phyloP scores from a whole-genome alignment of 2,888 invertebrate genomes.

The Meiosimyza decipiens region DNA sequence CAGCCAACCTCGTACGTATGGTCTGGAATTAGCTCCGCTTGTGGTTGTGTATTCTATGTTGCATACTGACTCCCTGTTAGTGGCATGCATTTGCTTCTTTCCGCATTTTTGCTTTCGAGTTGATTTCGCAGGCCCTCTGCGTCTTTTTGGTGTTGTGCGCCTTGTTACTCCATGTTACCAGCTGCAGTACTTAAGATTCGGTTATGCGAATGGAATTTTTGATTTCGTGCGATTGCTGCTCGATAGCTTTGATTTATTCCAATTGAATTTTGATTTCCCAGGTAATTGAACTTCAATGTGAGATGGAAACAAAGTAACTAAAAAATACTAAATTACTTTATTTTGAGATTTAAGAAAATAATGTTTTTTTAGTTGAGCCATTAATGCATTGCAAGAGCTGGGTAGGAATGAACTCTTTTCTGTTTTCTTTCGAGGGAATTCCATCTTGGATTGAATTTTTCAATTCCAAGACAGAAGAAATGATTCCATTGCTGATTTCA shows the following conservation, averaged over 20 bases:
- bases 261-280: slow-evolving; percentile 62
- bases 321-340: too few species aligned
- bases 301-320: too few species aligned
- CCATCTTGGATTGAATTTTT: too few species aligned
- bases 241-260: slow-evolving; percentile 46
- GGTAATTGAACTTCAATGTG: slow-evolving; percentile 57
- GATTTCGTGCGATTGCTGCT: slow-evolving; percentile 51
- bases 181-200: slow-evolving; percentile 37
- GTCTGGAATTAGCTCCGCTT: slow-evolving; percentile 15
- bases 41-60: slow-evolving; percentile 1
- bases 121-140: neutral
- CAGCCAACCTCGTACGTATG: neutral
- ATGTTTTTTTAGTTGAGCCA: too few species aligned
- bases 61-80: neutral
- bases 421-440: too few species aligned
- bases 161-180: neutral
- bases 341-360: too few species aligned
- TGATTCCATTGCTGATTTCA: too few species aligned
- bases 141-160: neutral
- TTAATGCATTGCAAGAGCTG: too few species aligned
- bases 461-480: too few species aligned
- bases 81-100: neutral
- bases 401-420: too few species aligned
- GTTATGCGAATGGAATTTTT: slow-evolving; percentile 60
- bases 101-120: neutral